Percentiles rank a stretch among this genome's conserved stretches.
These are phyloP conservation scores for Heteromyza rotundicornis DNA, from an alignment of 2,888 invertebrate genomes.

Conservation along the genomic window DNA sequence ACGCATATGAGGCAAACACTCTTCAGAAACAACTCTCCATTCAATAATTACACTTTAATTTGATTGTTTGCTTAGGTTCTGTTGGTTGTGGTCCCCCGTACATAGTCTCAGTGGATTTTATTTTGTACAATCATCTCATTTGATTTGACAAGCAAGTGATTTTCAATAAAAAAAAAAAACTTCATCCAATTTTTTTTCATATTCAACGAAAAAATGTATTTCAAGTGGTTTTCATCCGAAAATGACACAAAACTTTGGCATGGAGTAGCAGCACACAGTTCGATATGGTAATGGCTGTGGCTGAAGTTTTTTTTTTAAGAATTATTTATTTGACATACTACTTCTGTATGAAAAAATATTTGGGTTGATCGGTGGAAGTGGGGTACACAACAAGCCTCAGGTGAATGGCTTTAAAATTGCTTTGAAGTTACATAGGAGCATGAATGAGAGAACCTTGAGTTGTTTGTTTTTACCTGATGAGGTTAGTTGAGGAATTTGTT, in stretches of 20 bases:
- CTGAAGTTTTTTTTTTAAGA: too few relatives aligned
- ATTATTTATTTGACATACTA: too few relatives aligned
- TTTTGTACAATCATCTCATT: constrained; percentile 52
- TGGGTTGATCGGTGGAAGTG: too few relatives aligned
- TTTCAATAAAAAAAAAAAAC: constrained; percentile 47
- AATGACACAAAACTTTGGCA: background rate
- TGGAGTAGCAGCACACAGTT: background rate
- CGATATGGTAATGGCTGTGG: background rate
- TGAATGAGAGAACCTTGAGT: too few relatives aligned
- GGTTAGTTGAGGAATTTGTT: too few relatives aligned
- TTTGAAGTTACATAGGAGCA: too few relatives aligned
- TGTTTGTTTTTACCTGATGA: too few relatives aligned
- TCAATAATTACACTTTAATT: constrained; percentile 47
- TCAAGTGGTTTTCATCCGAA: background rate
- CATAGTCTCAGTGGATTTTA: background rate
- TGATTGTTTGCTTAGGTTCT: constrained; percentile 41
- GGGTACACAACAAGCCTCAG: too few relatives aligned
- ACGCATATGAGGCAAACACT: background rate
- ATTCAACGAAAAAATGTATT: too few relatives aligned
- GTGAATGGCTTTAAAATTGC: too few relatives aligned
- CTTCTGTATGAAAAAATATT: too few relatives aligned
- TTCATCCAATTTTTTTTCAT: background rate
- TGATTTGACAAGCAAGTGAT: constrained; percentile 55
- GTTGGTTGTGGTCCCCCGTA: background rate
- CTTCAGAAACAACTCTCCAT: background rate